phyloP scores from a whole-genome alignment of 2,888 invertebrate species.

The Eupithecia centaureata region DNA sequence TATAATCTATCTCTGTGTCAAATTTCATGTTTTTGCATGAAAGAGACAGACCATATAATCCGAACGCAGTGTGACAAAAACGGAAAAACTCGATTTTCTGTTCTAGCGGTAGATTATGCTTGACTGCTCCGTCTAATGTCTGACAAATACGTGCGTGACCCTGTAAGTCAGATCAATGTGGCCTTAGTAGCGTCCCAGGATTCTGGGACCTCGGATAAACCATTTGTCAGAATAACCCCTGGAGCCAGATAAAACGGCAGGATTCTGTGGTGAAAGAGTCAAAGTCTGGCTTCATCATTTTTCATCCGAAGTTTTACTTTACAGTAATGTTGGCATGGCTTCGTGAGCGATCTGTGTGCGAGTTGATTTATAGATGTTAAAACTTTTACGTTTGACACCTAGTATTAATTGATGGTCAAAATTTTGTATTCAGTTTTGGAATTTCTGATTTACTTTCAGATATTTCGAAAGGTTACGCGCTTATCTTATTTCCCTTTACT shows the following conservation, averaged over 20 bases:
- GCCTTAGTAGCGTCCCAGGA: constrained; percentile 47
- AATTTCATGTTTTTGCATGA: too few relatives aligned
- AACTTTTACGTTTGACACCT: constrained; percentile 4
- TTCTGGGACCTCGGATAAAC: constrained; percentile 53
- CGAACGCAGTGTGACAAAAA: too few relatives aligned
- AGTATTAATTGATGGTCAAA: constrained; percentile 8
- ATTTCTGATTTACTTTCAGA: background rate
- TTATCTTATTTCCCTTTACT: background rate
- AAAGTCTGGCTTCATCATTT: constrained; percentile 46
- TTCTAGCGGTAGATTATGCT: background rate
- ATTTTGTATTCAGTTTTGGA: constrained; percentile 1
- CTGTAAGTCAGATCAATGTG: constrained; percentile 47
- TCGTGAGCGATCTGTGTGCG: constrained; percentile 9
- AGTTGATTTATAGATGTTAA: constrained; percentile 10
- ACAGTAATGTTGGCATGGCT: constrained; percentile 38
- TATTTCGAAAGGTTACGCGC: background rate
- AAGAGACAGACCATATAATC: too few relatives aligned
- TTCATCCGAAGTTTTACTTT: constrained; percentile 44
- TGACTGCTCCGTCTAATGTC: constrained; percentile 15
- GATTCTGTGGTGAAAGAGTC: constrained; percentile 52
- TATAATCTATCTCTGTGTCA: too few relatives aligned
- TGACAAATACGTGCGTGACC: constrained; percentile 41
- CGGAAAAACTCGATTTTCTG: too few relatives aligned
- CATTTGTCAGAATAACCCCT: constrained; percentile 63
- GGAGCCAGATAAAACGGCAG: constrained; percentile 64